These are phyloP conservation scores for Drosophila kuntzei DNA, from an alignment of 2,888 invertebrate species.

Conservation along the genomic window DNA sequence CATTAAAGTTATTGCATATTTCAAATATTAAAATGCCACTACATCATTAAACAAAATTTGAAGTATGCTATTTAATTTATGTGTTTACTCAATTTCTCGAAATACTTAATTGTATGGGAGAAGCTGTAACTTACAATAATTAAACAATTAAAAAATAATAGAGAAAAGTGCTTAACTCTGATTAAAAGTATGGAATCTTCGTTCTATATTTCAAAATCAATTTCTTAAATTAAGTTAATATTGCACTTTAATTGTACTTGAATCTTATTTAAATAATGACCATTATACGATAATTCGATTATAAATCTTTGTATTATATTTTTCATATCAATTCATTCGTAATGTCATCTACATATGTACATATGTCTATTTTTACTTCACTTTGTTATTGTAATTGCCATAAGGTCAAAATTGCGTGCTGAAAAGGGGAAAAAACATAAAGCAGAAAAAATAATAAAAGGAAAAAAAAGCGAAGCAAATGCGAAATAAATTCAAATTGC, in stretches of 20 bases:
- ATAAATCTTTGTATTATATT: neutral
- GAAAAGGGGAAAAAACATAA: slow-evolving; percentile 31
- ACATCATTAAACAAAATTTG: slow-evolving; percentile 11
- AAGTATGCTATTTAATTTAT: slow-evolving; percentile 5
- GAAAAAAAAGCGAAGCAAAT: slow-evolving; percentile 23
- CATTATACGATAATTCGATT: neutral
- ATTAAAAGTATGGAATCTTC: too few relatives aligned
- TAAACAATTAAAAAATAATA: too few relatives aligned
- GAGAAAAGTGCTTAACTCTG: too few relatives aligned
- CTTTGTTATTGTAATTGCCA: slow-evolving; percentile 30
- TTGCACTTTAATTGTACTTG: neutral
- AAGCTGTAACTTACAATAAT: too few relatives aligned
- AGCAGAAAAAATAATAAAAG: slow-evolving; percentile 6
- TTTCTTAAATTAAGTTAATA: too few relatives aligned
- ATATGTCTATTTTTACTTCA: neutral
- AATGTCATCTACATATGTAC: slow-evolving; percentile 8
- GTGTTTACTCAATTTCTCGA: slow-evolving; percentile 4
- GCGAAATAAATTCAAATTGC: slow-evolving; percentile 73
- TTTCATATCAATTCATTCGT: neutral
- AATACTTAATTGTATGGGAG: neutral
- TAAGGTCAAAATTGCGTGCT: slow-evolving; percentile 64
- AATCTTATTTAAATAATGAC: neutral
- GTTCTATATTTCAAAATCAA: too few relatives aligned
- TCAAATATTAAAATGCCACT: slow-evolving; percentile 13
- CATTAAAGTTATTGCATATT: slow-evolving; percentile 39